Evolutionary conservation across 2,113 vertebrate species (phyloP).

Genomic region (Notarius lentiginosus): DNA sequence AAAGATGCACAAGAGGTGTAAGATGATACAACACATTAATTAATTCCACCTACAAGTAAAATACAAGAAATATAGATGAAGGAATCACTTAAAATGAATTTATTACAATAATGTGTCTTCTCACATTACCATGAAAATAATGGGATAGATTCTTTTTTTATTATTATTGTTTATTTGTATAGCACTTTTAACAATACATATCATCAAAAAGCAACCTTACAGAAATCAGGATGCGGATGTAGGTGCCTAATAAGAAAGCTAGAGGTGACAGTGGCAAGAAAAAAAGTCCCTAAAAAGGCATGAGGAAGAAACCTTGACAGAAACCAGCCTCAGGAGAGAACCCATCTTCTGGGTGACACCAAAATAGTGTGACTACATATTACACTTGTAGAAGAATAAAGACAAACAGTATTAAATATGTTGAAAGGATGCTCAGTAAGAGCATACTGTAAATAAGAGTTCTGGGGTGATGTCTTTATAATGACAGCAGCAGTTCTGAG

Average conservation of each 20-base stretch:
- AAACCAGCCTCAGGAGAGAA: background rate
- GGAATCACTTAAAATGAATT: background rate
- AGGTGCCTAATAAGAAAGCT: background rate
- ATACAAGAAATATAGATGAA: background rate
- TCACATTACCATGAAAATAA: background rate
- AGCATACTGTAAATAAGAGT: background rate
- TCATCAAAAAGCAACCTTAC: background rate
- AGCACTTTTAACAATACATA: background rate
- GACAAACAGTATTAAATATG: background rate
- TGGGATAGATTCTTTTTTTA: background rate
- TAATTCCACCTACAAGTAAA: conserved; percentile 2
- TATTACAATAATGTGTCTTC: background rate
- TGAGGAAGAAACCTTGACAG: background rate
- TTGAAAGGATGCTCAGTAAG: background rate
- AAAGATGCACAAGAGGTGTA: background rate
- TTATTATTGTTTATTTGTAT: background rate
- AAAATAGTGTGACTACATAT: background rate
- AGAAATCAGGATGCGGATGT: background rate
- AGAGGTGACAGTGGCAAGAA: background rate
- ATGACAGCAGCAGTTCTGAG: background rate
- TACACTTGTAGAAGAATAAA: background rate
- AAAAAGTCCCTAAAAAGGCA: background rate
- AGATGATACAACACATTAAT: background rate
- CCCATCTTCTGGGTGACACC: background rate
- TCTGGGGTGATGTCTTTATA: background rate